phyloP scores from a whole-genome alignment of 2,113 vertebrate genomes.

The Zapus hudsonius region DNA sequence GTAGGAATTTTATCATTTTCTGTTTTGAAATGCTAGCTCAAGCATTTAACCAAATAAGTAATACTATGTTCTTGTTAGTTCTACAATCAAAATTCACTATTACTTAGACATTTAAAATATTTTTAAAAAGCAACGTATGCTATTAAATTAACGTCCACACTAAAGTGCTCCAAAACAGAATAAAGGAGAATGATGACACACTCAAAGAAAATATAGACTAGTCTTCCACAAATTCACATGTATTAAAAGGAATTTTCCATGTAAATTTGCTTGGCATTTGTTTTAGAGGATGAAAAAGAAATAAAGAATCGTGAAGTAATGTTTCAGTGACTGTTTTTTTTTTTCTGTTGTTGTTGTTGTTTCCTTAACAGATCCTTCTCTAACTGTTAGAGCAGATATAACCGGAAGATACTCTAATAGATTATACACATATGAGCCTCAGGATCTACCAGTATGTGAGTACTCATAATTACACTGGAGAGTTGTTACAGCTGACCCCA shows the following conservation, averaged over 20 bases:
- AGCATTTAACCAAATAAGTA: background rate
- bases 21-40: background rate
- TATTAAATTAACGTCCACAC: background rate
- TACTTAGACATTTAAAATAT: background rate
- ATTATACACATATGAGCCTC: constrained; percentile 92
- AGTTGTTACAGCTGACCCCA: background rate
- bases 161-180: background rate
- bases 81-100: background rate
- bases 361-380: constrained; percentile 90
- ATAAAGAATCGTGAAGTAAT: background rate
- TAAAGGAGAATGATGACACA: background rate
- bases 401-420: constrained; percentile 92
- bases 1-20: background rate
- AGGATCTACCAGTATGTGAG: constrained; percentile 90
- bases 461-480: constrained; percentile 37
- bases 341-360: too few relatives aligned
- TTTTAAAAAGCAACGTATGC: background rate
- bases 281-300: background rate
- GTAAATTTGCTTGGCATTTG: background rate
- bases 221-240: background rate
- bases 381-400: constrained; percentile 95
- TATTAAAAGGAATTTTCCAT: background rate
- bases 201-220: background rate
- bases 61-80: background rate
- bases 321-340: background rate